Base-by-base conservation (phyloP, 2,113 vertebrate genomes). In the Nestor notabilis region DNA sequence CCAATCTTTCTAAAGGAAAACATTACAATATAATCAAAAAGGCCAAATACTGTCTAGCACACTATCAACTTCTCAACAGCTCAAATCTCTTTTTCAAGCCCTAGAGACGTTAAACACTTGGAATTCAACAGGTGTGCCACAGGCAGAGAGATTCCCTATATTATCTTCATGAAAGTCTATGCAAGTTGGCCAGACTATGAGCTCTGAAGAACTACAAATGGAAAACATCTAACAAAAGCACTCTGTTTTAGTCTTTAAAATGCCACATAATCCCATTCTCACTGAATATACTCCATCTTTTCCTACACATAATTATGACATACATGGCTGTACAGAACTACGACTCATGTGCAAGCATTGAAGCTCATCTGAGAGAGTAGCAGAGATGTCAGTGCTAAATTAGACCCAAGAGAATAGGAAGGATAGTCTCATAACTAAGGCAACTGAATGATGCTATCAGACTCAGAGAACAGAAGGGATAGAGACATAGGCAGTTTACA, bases 281-380 rank as follows among this genome's bases (percentile, higher is more conserved):
- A 44, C 7, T 0, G 2, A 60, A 20, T 1, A 5, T 39, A 21
- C 55, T 84, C 52, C 25, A 56, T 10, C 35, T 61, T 77, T 68
- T 47, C 39, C 63, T 83, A 19, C 16, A 17, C 1, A 0, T 27
- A 46, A 52, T 17, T 2, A 1, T n/a, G 49, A 37, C 68, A 47
- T 10, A 55, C 0, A 0, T 11, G 64, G 49, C n/a, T 52, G 29
- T 27, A 47, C 50, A 58, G 19, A 87, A 6, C 64, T 25, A 3
- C 16, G 6, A 29, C 44, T 31, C 13, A 8, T 6, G 13, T 44
- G 37, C 25, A 52, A 90, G 31, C 47, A 31, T 1, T 52, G 61
- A 50, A 17, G 23, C 8, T 65, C 81, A 41, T 29, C 76, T 56
- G 13, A 76, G n/a, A 74, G 21, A 47, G 28, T 0, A 65, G 19